Evolutionary conservation across 2,888 invertebrate genomes (phyloP), one percentile per base, ranked within the genome.

Genomic region (Ormyrus pomaceus): DNA sequence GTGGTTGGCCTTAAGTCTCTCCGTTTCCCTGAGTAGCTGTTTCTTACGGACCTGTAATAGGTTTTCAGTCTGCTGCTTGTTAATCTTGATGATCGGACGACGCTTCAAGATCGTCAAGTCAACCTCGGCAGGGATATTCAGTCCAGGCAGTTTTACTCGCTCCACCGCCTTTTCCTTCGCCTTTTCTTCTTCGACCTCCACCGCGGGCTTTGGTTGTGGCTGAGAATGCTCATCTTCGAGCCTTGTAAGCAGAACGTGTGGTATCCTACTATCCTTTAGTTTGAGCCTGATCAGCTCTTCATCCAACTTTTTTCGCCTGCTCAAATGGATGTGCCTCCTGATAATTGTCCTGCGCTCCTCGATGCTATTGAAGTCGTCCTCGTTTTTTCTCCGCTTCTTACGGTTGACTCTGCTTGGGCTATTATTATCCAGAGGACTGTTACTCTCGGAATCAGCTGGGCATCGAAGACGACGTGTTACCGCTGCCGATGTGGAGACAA

Each of bases 351-450:
- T 48, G 55, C 53, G 9, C 9, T 70, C 53, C n/a, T 46, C 64
- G 34, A 19, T 0, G 9, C 48, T 50, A 7, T 4, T 34, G 4
- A 45, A 70, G 11, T 71, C 61, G 13, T 58, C 10, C 5, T 46
- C 53, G 45, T 51, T 74, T 81, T 81, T 81, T 78, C 77, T 69
- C 9, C 81, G 81, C 34, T 80, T 80, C 48, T 80, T 80, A 6
- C 81, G 81, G n/a, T 78, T 73, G 13, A 78, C 48, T 10, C 9
- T 62, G 5, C 73, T 64, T 3, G 80, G 71, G 56, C 72, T 72
- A 19, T 62, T 64, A 11, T 53, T 69, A 34, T 66, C 65, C n/a
- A 65, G 59, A 10, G 50, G 53, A n/a, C 55, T 66, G 51, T 34
- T 34, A 4, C 34, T 34, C 34, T 61, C 50, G 8, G 56, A 51